A percentile compares a stretch with the other conserved stretches of the same genome.
Evolutionary conservation across 2,888 invertebrate species (phyloP).

Genomic region (Ptychoptera albimana): DNA sequence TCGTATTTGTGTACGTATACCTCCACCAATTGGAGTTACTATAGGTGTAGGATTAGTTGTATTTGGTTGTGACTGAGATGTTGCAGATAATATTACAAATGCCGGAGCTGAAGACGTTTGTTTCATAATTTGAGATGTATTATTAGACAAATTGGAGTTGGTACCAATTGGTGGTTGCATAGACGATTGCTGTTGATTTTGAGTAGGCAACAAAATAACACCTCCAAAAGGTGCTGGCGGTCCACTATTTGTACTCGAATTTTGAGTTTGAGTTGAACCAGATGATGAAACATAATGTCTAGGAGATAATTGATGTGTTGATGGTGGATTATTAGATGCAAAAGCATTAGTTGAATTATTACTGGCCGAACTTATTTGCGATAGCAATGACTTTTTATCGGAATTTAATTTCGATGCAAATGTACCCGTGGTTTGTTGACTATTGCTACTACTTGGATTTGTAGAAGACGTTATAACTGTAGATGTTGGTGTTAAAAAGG

Average conservation of each 20-base stretch:
- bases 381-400: conserved; percentile 18
- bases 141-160: conserved; percentile 7
- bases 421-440: conserved; percentile 17
- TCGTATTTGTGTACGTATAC: conserved; percentile 18
- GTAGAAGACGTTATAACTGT: conserved; percentile 12
- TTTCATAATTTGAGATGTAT: background rate
- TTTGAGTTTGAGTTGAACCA: no score
- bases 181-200: conserved; percentile 11
- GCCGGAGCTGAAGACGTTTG: conserved; percentile 15
- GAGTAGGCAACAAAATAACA: conserved; percentile 7
- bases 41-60: conserved; percentile 15
- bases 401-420: conserved; percentile 35
- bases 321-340: conserved; percentile 22
- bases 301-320: conserved; percentile 7
- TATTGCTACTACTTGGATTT: background rate
- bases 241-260: conserved; percentile 6
- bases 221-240: conserved; percentile 10
- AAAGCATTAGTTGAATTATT: conserved; percentile 8
- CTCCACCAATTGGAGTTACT: conserved; percentile 28
- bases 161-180: conserved; percentile 14
- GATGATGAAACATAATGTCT: background rate
- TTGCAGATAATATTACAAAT: conserved; percentile 17
- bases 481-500: conserved; percentile 17
- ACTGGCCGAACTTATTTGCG: conserved; percentile 8
- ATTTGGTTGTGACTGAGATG: conserved; percentile 3